phyloP scores from a whole-genome alignment of 2,888 invertebrate genomes.

The Subacronicta megacephala region DNA sequence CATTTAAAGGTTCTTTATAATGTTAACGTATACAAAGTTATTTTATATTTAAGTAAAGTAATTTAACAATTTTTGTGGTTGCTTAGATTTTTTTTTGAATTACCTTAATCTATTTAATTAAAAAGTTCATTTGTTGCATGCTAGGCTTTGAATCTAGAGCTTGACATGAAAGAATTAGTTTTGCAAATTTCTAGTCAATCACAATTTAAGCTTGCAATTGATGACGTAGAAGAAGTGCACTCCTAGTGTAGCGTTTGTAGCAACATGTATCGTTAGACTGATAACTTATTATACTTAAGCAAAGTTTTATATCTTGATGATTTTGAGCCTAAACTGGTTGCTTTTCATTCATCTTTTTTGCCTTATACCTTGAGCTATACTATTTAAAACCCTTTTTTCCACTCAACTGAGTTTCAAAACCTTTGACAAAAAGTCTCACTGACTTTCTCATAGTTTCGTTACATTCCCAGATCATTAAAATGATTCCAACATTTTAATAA shows the following conservation, averaged over 20 bases:
- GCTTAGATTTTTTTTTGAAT: no score
- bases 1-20: no score
- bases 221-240: no score
- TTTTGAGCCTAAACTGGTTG: neutral
- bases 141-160: no score
- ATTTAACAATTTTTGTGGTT: no score
- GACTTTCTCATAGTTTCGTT: constrained; percentile 24
- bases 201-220: no score
- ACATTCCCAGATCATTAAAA: constrained; percentile 60
- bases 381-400: neutral
- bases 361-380: neutral
- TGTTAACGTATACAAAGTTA: no score
- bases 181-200: no score
- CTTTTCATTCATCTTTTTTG: neutral
- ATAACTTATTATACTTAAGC: neutral
- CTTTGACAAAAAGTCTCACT: constrained; percentile 21
- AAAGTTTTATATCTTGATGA: neutral
- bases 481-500: constrained; percentile 54
- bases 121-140: no score
- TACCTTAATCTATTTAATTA: no score
- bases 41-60: no score
- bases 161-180: no score
- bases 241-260: neutral
- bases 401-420: constrained; percentile 8
- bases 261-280: constrained; percentile 20